Conservation (phyloP, 2,888 invertebrate genomes). For the Orthosia gothica region DNA sequence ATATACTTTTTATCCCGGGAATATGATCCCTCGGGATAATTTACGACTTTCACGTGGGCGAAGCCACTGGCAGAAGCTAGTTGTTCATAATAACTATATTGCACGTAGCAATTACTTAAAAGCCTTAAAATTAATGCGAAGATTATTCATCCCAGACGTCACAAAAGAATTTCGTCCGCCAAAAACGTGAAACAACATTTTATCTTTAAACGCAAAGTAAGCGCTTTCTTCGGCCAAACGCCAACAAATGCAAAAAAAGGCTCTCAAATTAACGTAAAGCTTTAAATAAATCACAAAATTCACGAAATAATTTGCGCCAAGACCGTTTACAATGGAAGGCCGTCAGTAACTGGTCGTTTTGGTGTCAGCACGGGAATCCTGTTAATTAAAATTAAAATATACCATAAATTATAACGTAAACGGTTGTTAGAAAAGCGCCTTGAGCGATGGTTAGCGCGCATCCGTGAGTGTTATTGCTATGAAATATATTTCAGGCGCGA, state of each 20-base stretch:
- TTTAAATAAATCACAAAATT: conserved; percentile 53
- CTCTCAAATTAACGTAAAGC: conserved; percentile 39
- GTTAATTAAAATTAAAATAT: conserved; percentile 82
- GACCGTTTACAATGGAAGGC: conserved; percentile 34
- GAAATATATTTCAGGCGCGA: conserved; percentile 58
- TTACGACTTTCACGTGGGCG: too few relatives aligned
- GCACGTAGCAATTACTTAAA: background rate
- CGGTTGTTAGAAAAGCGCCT: conserved; percentile 54
- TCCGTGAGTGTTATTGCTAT: conserved; percentile 61
- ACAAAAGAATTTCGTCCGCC: conserved; percentile 10
- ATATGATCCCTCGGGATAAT: too few relatives aligned
- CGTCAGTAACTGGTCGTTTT: conserved; percentile 56
- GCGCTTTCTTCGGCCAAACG: conserved; percentile 9
- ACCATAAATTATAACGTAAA: conserved; percentile 79
- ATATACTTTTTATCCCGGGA: too few relatives aligned
- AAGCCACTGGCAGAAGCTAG: too few relatives aligned
- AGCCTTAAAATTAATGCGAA: background rate
- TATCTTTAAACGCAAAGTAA: conserved; percentile 20
- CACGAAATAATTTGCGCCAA: conserved; percentile 49
- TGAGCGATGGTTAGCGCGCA: conserved; percentile 51
- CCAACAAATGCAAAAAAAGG: conserved; percentile 28
- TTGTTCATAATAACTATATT: too few relatives aligned
- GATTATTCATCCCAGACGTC: background rate
- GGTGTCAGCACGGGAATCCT: conserved; percentile 65
- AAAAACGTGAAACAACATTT: conserved; percentile 19